Evolutionary conservation across 2,888 invertebrate genomes (phyloP), one percentile per base, ranked within the genome.

Genomic region (Tetanocera ferruginea): DNA sequence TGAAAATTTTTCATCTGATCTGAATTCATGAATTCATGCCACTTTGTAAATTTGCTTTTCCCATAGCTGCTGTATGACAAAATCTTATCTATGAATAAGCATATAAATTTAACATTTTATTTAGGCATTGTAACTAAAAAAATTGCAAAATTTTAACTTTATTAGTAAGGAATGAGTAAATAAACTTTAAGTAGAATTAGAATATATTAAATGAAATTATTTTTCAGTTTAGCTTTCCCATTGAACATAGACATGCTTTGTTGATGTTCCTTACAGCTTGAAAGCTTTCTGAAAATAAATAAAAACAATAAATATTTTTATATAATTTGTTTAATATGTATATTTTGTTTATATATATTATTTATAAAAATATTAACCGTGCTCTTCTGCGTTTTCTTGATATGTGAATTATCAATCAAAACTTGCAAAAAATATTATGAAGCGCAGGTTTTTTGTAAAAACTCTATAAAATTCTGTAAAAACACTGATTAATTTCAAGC

Each of bases 141-240:
- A 77, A 72, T 71, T 71, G 79, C 79, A 55, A 76, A 77, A 64
- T 72, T 76, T 73, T 71, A 79, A 73, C 76, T 77, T 79, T 85
- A 83, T 85, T 86, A 86, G 62, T 62, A 62, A 86, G 86, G 86
- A 86, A 86, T 86, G 86, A 86, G 85, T 85, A 85, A 86, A 86
- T 86, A 85, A 85, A 85, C 83, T 84, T 60, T 69, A 60, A 60
- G 37, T 37, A 62, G 17, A 43, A 49, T 49, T 25, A 11, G 69
- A 69, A 49, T 69, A 25, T 49, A 17, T n/a, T 69, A 23, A 49
- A 69, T 49, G 0, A 60, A 60, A 19, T 25, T n/a, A 23, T 19
- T 25, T 28, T 11, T 28, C 25, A 23, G 1, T 60, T 23, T 23
- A 14, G 3, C 9, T 60, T 25, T 60, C 28, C 28, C 25, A 60